Percentiles rank a stretch among this genome's conserved stretches.
Evolutionary conservation across 1,140 invertebrate species (phyloP).

Genomic region (Cydia splendana): DNA sequence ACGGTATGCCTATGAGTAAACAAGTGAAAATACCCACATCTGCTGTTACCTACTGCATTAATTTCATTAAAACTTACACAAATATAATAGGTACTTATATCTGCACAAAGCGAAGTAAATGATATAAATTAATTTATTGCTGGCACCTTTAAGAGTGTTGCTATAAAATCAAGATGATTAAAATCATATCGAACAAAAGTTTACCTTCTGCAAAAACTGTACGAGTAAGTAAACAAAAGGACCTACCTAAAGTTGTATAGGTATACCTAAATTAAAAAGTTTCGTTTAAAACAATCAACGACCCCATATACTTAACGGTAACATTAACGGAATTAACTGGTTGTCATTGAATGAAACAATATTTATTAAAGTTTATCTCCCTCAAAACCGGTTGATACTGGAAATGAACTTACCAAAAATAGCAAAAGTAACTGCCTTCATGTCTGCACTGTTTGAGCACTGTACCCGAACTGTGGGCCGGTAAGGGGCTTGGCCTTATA

Average conservation of each 20-base stretch:
- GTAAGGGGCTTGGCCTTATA: conserved; percentile 49
- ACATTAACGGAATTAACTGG: not conserved
- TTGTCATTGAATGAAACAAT: not conserved
- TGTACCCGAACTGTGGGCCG: conserved; percentile 48
- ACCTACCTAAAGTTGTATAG: not conserved
- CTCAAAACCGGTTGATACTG: not conserved
- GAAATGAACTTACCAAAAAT: conserved; percentile 54
- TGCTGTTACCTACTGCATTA: too few species aligned
- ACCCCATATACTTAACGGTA: not conserved
- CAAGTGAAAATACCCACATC: not conserved
- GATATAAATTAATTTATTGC: too few species aligned
- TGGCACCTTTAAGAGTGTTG: too few species aligned
- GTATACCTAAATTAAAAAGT: not conserved
- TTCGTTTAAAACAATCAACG: not conserved
- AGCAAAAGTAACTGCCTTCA: conserved; percentile 56
- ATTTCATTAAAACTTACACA: too few species aligned
- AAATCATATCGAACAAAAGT: not conserved
- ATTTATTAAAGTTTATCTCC: conserved; percentile 16
- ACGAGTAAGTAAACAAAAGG: not conserved
- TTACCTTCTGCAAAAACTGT: too few species aligned
- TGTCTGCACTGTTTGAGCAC: conserved; percentile 43
- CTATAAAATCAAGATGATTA: too few species aligned
- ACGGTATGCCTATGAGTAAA: too few species aligned
- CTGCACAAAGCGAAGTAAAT: too few species aligned
- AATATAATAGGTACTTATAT: too few species aligned